Base-by-base conservation (phyloP, 2,113 vertebrate species). In the Laterallus jamaicensis region DNA sequence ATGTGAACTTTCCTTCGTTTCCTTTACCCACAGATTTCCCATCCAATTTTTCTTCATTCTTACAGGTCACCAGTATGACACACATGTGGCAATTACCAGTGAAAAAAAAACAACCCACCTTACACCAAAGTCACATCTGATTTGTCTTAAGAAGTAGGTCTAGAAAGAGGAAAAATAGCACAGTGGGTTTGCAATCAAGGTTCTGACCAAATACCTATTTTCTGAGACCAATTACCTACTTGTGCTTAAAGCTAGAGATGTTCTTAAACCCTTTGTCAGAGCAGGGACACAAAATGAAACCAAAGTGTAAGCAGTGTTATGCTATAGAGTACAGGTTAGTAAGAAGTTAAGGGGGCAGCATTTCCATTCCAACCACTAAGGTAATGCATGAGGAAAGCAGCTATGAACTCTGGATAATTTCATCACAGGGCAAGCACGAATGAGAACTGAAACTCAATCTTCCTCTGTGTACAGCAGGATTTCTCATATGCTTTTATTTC, bases 11-110 rank as follows among this genome's bases (percentile, higher is more conserved):
- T 66, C 78, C 90, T 91, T 92, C 59, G 0, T 85, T 83, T 74
- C 39, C 82, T 86, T 86, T 76, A 90, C 47, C 31, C 79, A 79
- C 60, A 66, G 12, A 95, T 91, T 90, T 93, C 84, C 54, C 32
- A 15, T 68, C 71, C 64, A 90, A 91, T 96, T 95, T 94, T 96
- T 96, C 85, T 88, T 90, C 76, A 90, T 97, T 90, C 69, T 95
- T 82, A 86, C 90, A 93, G 96, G 77, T 86, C 93, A 93, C 25
- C 83, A 92, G 86, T 35, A 54, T 3, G 6, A 89, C 77, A 90
- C 0, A 0, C 35, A 39, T 20, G 76, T 52, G 66, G 56, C 56
- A 81, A 88, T 44, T 63, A 37, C 31, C 26, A 25, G 28, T 11
- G 60, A 83, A 52, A 64, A 79, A 86, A 78, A 15, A 54, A 47